These are phyloP conservation scores for Strigamia maritima DNA, from an alignment of 2,888 invertebrate species.

Conservation along the genomic window DNA sequence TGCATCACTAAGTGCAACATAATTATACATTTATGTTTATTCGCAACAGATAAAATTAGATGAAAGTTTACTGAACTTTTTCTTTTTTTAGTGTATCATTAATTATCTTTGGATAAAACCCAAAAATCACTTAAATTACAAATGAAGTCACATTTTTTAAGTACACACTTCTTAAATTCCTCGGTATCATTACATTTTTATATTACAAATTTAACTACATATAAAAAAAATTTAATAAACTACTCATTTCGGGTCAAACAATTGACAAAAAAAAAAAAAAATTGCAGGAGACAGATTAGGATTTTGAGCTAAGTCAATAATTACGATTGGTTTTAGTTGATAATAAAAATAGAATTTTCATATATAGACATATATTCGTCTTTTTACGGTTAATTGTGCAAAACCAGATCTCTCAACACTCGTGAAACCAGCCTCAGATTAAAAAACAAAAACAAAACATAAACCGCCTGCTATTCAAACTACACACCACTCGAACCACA, in stretches of 20 bases:
- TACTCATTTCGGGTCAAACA: too few species aligned
- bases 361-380: neutral
- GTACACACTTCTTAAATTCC: neutral
- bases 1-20: neutral
- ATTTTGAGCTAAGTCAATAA: neutral
- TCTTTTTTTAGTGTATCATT: neutral
- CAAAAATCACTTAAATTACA: neutral
- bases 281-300: neutral
- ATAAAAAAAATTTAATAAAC: too few species aligned
- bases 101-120: neutral
- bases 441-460: neutral
- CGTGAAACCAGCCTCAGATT: neutral
- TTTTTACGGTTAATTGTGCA: neutral
- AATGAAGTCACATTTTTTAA: neutral
- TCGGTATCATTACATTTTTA: neutral
- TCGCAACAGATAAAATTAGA: neutral
- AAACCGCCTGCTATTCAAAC: neutral
- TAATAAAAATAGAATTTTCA: constrained; percentile 17
- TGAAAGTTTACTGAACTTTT: neutral
- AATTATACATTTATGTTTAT: neutral
- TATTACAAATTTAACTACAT: neutral
- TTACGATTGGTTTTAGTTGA: neutral
- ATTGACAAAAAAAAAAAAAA: neutral
- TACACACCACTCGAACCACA: neutral
- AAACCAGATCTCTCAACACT: neutral